Percentiles rank a stretch among this genome's conserved stretches.
phyloP scores from a whole-genome alignment of 2,113 vertebrate species.

The Colinus virginianus region DNA sequence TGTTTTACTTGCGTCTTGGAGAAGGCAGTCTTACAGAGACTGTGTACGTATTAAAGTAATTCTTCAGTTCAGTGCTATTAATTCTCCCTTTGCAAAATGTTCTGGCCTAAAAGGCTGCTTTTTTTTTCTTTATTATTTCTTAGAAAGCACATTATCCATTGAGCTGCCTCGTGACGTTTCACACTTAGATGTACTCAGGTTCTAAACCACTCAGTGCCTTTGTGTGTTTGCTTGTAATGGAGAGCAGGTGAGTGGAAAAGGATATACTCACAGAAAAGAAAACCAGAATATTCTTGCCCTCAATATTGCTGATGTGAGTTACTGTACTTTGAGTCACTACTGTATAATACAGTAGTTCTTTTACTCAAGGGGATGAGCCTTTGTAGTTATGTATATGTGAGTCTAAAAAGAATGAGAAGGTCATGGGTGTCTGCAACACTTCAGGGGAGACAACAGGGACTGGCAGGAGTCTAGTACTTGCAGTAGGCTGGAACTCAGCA shows the following conservation, averaged over 20 bases:
- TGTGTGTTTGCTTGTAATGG: not conserved
- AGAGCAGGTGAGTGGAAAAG: not conserved
- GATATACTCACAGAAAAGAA: not conserved
- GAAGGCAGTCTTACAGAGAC: not conserved
- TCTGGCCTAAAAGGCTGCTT: not conserved
- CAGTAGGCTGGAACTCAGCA: not conserved
- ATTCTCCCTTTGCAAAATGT: not conserved
- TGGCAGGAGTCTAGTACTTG: not conserved
- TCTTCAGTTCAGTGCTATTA: not conserved
- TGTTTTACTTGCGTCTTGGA: not conserved
- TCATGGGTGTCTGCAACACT: not conserved
- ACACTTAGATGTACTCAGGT: rapidly evolving
- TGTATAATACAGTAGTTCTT: not conserved
- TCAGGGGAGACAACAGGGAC: not conserved
- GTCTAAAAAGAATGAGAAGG: not conserved
- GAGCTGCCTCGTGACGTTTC: not conserved
- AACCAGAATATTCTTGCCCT: not conserved
- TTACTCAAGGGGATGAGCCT: not conserved
- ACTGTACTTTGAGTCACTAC: not conserved
- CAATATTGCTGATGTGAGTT: not conserved
- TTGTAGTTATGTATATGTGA: not conserved
- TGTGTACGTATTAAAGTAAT: not conserved
- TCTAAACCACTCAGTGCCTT: not conserved
- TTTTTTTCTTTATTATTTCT: not conserved
- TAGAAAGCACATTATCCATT: not conserved